Conservation (phyloP, 2,888 invertebrate genomes). For the Cantharis lateralis region DNA sequence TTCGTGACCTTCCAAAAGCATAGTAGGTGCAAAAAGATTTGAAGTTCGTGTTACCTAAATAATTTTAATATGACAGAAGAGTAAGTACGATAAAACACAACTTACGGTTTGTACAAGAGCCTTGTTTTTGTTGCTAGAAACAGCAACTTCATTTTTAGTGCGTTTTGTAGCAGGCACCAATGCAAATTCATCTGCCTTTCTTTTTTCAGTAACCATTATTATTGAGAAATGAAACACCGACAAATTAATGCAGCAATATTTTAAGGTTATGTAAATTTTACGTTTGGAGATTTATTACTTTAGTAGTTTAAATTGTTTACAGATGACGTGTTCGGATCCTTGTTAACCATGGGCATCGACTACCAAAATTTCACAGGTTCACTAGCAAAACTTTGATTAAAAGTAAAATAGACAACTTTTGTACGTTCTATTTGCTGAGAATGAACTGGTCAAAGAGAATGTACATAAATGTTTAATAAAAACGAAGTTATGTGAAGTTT, state of each 20-base stretch:
- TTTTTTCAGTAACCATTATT: conserved; percentile 59
- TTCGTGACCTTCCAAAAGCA: conserved; percentile 95
- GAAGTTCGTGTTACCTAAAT: conserved; percentile 68
- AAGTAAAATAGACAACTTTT: no score
- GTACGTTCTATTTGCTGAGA: no score
- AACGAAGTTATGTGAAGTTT: no score
- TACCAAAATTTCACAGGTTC: no score
- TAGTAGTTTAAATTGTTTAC: not conserved
- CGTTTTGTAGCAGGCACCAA: conserved; percentile 68
- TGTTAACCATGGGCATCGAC: no score
- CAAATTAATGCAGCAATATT: not conserved
- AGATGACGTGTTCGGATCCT: not conserved
- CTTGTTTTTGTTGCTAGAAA: conserved; percentile 73
- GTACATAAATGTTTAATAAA: no score
- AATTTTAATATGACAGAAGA: not conserved
- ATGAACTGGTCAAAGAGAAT: no score
- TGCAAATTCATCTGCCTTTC: conserved; percentile 67
- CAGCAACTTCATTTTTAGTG: conserved; percentile 73
- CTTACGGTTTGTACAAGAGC: conserved; percentile 76
- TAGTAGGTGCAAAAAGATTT: conserved; percentile 88
- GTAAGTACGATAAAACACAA: conserved; percentile 23
- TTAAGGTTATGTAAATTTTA: not conserved
- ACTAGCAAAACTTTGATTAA: no score
- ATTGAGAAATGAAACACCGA: not conserved
- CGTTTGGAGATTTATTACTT: not conserved